phyloP scores from a whole-genome alignment of 2,888 invertebrate genomes.

The Rosalia funebris region DNA sequence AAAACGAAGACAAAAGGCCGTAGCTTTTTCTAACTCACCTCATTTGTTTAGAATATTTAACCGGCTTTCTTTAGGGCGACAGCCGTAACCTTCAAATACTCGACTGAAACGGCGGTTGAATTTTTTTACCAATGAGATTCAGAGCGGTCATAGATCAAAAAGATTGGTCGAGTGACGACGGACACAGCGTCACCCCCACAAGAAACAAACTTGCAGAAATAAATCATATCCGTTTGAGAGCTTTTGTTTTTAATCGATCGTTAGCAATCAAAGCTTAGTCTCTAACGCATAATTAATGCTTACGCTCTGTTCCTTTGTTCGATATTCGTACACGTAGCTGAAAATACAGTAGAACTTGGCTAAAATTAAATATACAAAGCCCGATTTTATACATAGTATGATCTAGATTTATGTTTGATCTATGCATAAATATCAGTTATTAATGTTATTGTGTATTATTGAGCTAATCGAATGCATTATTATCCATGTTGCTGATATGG shows the following conservation, averaged over 20 bases:
- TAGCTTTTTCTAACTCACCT: slow-evolving; percentile 6
- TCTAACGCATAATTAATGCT: neutral
- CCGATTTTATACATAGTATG: too few species aligned
- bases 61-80: slow-evolving; percentile 21
- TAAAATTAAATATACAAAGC: too few species aligned
- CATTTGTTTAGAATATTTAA: slow-evolving; percentile 13
- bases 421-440: too few species aligned
- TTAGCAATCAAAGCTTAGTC: neutral
- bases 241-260: neutral
- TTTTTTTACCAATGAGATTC: slow-evolving; percentile 34
- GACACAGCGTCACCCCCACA: slow-evolving; percentile 9
- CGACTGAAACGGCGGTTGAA: slow-evolving; percentile 32
- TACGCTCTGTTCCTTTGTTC: neutral
- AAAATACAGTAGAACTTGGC: too few species aligned
- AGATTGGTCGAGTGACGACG: slow-evolving; percentile 22
- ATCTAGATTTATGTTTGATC: too few species aligned
- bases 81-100: slow-evolving; percentile 31
- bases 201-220: neutral
- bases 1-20: neutral
- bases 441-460: too few species aligned
- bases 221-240: neutral
- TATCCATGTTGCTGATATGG: too few species aligned
- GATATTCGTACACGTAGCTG: neutral
- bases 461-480: too few species aligned
- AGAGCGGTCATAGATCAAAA: slow-evolving; percentile 32